Evolutionary conservation across 1,140 invertebrate species (phyloP).

Genomic region (Drosophila aff.): DNA sequence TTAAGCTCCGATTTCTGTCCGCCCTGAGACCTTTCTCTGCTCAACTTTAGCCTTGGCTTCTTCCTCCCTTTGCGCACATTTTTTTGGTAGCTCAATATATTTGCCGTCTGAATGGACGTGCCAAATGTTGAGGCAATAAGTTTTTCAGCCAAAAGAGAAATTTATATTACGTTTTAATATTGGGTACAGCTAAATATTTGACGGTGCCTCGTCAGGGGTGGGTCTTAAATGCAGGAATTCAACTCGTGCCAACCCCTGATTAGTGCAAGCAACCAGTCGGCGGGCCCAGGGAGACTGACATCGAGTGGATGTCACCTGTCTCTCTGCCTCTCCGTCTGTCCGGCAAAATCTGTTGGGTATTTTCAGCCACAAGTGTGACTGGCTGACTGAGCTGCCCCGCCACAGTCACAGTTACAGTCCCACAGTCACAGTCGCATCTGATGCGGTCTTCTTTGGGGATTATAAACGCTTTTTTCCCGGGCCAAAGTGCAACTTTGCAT

Average conservation of each 20-base stretch:
- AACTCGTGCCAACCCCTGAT: slow-evolving; percentile 8
- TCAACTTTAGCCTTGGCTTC: slow-evolving; percentile 17
- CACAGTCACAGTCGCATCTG: slow-evolving; percentile 47
- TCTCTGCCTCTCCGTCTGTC: slow-evolving; percentile 3
- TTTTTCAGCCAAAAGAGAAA: slow-evolving; percentile 59
- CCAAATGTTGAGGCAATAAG: slow-evolving; percentile 74
- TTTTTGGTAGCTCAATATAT: slow-evolving; percentile 60
- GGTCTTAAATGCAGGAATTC: not conserved
- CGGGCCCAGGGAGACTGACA: slow-evolving; percentile 28
- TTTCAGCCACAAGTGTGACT: slow-evolving; percentile 45
- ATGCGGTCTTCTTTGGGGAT: slow-evolving; percentile 66
- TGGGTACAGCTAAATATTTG: slow-evolving; percentile 62
- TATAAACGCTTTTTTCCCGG: slow-evolving; percentile 57
- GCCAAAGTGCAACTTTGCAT: slow-evolving; percentile 29
- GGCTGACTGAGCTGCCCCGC: slow-evolving; percentile 29
- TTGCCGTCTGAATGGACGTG: slow-evolving; percentile 69
- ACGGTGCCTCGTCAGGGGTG: slow-evolving; percentile 8
- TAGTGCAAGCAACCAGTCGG: slow-evolving; percentile 18
- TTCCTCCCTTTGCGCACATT: slow-evolving; percentile 30
- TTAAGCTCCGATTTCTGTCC: slow-evolving; percentile 53
- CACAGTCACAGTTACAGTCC: slow-evolving; percentile 39
- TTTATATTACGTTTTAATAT: slow-evolving; percentile 68
- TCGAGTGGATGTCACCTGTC: slow-evolving; percentile 25
- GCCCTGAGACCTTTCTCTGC: slow-evolving; percentile 33
- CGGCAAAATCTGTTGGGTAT: slow-evolving; percentile 35